A percentile compares a stretch with the other conserved stretches of the same genome.
Evolutionary conservation across 2,113 vertebrate species (phyloP).

Genomic region (Tyto alba): DNA sequence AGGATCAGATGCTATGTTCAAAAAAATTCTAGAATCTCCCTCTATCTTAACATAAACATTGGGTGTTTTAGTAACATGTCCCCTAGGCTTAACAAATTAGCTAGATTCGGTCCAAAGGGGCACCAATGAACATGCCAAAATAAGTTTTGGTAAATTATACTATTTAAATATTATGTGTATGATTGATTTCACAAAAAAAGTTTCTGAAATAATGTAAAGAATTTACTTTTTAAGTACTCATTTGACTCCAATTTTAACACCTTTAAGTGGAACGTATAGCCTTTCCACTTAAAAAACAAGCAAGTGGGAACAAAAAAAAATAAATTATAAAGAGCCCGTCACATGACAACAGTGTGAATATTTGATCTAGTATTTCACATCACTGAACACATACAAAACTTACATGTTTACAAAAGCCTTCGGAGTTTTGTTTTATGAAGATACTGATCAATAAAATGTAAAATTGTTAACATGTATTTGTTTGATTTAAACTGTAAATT

Average conservation of each 20-base stretch:
- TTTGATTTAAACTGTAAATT: background rate
- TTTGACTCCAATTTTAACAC: background rate
- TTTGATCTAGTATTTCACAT: background rate
- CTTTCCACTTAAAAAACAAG: background rate
- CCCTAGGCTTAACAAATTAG: background rate
- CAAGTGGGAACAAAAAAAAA: fast-evolving
- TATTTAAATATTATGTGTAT: background rate
- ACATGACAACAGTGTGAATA: background rate
- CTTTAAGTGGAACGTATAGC: background rate
- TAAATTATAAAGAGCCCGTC: background rate
- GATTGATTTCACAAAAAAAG: background rate
- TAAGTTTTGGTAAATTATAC: background rate
- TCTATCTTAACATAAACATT: background rate
- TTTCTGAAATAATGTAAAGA: background rate
- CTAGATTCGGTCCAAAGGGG: background rate
- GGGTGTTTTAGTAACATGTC: background rate
- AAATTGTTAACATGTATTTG: fast-evolving
- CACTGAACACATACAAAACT: background rate
- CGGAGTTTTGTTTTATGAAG: background rate
- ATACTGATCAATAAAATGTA: background rate
- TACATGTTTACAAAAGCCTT: background rate
- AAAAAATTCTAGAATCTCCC: background rate
- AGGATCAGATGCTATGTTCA: background rate
- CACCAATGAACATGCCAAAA: background rate
- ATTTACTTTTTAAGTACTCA: background rate